Percentiles rank a stretch among this genome's conserved stretches.
Evolutionary conservation across 2,113 vertebrate genomes (phyloP).

Genomic region (Todiramphus saurophagus): DNA sequence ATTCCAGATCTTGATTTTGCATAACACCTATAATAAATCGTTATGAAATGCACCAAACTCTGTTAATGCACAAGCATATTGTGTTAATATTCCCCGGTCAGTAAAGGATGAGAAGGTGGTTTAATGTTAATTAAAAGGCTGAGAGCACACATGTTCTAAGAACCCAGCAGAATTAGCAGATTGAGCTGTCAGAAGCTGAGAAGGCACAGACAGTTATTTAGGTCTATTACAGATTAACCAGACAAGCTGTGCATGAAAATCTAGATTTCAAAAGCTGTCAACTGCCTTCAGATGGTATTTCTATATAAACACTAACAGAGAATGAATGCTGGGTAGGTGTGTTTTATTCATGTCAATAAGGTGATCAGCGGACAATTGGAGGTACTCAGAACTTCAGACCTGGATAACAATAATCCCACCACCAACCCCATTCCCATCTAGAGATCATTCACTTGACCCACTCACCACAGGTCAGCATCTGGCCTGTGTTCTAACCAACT

Average conservation of each 20-base stretch:
- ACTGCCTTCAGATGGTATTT: not conserved
- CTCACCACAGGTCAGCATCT: not conserved
- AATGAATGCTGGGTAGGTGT: not conserved
- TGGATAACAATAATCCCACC: not conserved
- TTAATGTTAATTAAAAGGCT: not conserved
- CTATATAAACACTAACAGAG: not conserved
- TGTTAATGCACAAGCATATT: not conserved
- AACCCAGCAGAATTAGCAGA: not conserved
- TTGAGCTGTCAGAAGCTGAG: not conserved
- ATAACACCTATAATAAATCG: not conserved
- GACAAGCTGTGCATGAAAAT: not conserved
- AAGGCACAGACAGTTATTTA: not conserved
- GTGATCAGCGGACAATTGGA: not conserved
- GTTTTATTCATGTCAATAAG: not conserved
- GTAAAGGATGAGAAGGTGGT: not conserved
- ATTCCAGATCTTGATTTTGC: conserved; percentile 12
- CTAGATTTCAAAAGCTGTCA: not conserved
- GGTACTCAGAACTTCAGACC: not conserved
- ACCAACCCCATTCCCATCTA: not conserved
- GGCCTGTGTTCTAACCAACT: not conserved
- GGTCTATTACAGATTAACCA: not conserved
- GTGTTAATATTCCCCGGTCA: not conserved
- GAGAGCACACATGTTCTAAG: not conserved
- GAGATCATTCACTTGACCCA: not conserved
- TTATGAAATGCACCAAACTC: not conserved